phyloP scores from a whole-genome alignment of 2,888 invertebrate genomes.

The Tenthredo livida region DNA sequence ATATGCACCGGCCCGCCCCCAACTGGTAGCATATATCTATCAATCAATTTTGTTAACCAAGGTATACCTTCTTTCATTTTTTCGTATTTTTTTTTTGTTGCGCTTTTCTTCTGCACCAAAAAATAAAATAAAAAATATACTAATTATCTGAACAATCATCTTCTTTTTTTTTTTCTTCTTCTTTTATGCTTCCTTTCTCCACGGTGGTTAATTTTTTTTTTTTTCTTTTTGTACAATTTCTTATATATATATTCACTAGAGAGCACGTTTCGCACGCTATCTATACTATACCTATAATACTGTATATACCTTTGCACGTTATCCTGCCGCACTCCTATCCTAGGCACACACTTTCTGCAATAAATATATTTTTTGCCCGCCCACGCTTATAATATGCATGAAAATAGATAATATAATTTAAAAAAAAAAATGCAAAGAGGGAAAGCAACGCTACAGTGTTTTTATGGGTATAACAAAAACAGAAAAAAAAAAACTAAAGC shows the following conservation, averaged over 20 bases:
- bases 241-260: neutral
- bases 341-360: neutral
- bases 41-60: constrained; percentile 42
- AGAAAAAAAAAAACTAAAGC: neutral
- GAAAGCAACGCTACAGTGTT: neutral
- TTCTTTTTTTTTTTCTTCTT: neutral
- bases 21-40: constrained; percentile 71
- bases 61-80: constrained; percentile 35
- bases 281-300: neutral
- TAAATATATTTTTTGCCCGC: neutral
- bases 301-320: neutral
- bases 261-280: neutral
- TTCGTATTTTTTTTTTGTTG: neutral
- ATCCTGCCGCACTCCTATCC: neutral
- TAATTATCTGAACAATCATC: neutral
- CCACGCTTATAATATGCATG: neutral
- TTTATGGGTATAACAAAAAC: neutral
- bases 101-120: neutral
- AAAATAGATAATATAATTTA: neutral
- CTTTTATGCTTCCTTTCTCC: neutral
- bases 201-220: neutral
- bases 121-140: no score
- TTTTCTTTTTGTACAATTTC: neutral
- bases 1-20: constrained; percentile 74
- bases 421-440: neutral